Base-by-base conservation (phyloP, 2,113 vertebrate genomes). In the Lepus americanus region DNA sequence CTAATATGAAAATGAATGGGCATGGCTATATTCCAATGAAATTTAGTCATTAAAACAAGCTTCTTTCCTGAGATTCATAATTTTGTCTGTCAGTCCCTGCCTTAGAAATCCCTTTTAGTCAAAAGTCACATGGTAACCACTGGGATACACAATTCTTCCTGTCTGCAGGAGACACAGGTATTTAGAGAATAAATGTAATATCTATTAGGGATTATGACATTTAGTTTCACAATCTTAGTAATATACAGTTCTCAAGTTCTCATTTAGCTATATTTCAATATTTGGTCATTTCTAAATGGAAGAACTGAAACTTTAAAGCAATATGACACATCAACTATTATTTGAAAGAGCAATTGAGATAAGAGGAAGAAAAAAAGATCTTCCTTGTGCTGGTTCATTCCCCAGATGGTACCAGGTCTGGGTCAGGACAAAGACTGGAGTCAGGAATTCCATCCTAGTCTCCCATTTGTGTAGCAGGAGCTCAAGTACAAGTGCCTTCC, bases 201-300 rank as follows among this genome's bases (percentile, higher is more conserved):
- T 63, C 72, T 51, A 77, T 31, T 49, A 3, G 23, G 22, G 59
- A 1, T 33, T 39, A 13, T 33, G 27, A 77, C 27, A 1, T 78
- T 90, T 59, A 22, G 3, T 74, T 93, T 1, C 51, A 27, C 6
- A 67, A 17, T 22, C 33, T 6, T 16, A 17, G 29, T 5, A 29
- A 74, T 14, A 64, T 23, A 27, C 8, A 51, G 8, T 14, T 79
- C 29, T 89, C 59, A 82, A 70, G 14, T 78, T 63, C 29, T n/a
- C 8, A 51, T 0, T 67, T 55, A n/a, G 2, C 5, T 89, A 2
- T 73, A 55, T 22, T 92, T 36, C 70, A 89, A 10, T 31, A 73
- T 61, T 91, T 83, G 5, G 17, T 55, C 31, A 39, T 78, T 91
- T 96, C 6, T 94, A 89, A 80, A 76, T 66, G 16, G 49, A 79